Evolutionary conservation across 2,113 vertebrate species (phyloP).

Genomic region (Loxodonta africana): DNA sequence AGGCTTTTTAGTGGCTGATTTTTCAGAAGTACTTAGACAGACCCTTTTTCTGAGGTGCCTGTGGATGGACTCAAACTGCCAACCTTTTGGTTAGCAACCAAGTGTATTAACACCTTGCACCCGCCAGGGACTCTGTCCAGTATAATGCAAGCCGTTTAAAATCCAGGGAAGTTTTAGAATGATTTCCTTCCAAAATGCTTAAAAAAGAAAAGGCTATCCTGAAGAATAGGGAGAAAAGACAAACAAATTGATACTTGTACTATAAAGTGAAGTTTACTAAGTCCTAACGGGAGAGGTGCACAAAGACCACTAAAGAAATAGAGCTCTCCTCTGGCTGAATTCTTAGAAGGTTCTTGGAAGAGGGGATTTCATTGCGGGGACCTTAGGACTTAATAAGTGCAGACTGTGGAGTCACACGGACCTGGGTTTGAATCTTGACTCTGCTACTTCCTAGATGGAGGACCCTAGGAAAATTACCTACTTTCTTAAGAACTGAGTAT

Average conservation of each 20-base stretch:
- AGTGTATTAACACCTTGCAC: too few species aligned
- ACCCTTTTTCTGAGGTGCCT: neutral
- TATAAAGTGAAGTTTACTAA: neutral
- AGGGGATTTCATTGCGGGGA: neutral
- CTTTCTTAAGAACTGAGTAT: neutral
- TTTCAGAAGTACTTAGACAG: neutral
- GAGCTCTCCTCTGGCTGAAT: accelerated
- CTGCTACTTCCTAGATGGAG: neutral
- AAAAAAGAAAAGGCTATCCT: neutral
- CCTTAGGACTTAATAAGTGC: neutral
- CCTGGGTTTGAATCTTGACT: neutral
- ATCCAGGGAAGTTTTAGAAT: conserved; percentile 43
- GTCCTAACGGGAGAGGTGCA: neutral
- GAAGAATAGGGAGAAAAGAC: neutral
- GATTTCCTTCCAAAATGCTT: conserved; percentile 40
- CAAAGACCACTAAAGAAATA: neutral
- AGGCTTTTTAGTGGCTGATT: neutral
- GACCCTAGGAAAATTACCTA: neutral
- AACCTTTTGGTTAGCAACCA: too few species aligned
- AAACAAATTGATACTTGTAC: neutral
- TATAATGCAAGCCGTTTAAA: neutral
- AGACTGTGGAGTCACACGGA: neutral
- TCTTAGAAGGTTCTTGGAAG: neutral
- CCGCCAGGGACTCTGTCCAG: too few species aligned
- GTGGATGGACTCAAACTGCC: neutral